Conservation (phyloP, 2,888 invertebrate species). For the Hydraecia micacea region DNA sequence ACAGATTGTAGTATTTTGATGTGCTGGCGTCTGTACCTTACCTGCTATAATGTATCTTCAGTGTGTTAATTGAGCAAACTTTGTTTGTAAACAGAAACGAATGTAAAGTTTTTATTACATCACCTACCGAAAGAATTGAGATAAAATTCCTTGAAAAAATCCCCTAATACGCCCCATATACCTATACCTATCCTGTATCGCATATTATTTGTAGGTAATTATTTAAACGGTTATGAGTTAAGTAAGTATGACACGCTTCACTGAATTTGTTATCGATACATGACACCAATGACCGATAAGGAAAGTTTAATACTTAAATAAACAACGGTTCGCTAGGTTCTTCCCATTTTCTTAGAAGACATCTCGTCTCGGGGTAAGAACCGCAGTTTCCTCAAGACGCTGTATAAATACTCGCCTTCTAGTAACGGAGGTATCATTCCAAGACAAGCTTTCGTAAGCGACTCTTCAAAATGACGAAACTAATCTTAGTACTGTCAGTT, state of each 20-base stretch:
- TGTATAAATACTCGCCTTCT: conserved; percentile 47
- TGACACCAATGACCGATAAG: conserved; percentile 13
- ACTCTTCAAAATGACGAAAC: conserved; percentile 46
- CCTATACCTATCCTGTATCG: conserved; percentile 14
- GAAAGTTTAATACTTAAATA: conserved; percentile 44
- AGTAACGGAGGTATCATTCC: conserved; percentile 30
- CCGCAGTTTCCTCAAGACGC: conserved; percentile 48
- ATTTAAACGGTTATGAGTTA: background rate
- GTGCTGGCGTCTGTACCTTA: too few species aligned
- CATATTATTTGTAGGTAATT: background rate
- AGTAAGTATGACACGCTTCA: background rate
- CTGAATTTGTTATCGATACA: conserved; percentile 22
- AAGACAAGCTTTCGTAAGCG: conserved; percentile 1
- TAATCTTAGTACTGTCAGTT: conserved; percentile 43
- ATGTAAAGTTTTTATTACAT: conserved; percentile 5
- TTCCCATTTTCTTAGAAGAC: conserved; percentile 33
- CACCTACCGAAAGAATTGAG: background rate
- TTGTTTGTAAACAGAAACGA: background rate
- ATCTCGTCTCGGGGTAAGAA: conserved; percentile 32
- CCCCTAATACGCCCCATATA: conserved; percentile 14
- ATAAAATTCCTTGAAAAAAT: conserved; percentile 11
- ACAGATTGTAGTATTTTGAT: too few species aligned
- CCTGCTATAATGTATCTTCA: background rate
- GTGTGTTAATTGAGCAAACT: background rate
- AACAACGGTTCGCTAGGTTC: conserved; percentile 38